Evolutionary conservation across 2,888 invertebrate genomes (phyloP).

Genomic region (Leucophenga maculata): DNA sequence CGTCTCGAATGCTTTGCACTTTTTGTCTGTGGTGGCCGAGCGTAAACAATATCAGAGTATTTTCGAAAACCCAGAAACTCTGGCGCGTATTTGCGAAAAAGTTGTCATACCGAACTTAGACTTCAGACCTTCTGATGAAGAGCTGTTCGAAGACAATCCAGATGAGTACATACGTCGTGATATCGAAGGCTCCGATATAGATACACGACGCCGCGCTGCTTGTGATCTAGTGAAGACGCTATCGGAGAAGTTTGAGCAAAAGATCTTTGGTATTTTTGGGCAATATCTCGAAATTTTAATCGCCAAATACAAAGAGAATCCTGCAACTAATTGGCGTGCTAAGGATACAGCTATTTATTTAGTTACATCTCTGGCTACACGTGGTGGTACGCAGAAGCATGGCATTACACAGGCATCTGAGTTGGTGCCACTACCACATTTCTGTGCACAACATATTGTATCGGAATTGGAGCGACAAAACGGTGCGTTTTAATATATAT

Average conservation of each 20-base stretch:
- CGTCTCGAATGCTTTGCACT: conserved; percentile 96
- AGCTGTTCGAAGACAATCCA: conserved; percentile 97
- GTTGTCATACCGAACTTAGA: conserved; percentile 99
- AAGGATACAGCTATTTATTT: conserved; percentile 97
- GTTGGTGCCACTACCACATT: conserved; percentile 90
- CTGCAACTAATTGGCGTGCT: conserved; percentile 87
- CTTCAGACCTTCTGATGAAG: conserved; percentile 94
- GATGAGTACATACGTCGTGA: conserved; percentile 97
- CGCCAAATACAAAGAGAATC: conserved; percentile 83
- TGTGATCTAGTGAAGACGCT: conserved; percentile 96
- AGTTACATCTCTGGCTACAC: conserved; percentile 93
- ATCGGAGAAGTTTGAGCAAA: conserved; percentile 88
- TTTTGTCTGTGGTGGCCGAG: conserved; percentile 94
- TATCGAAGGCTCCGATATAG: conserved; percentile 98
- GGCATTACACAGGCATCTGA: conserved; percentile 94
- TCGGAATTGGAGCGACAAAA: conserved; percentile 86
- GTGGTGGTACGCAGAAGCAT: conserved; percentile 89
- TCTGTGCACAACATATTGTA: conserved; percentile 88
- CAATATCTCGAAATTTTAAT: conserved; percentile 80
- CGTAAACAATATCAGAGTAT: conserved; percentile 88
- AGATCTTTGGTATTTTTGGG: conserved; percentile 90
- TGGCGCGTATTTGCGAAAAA: conserved; percentile 95
- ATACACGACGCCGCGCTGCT: conserved; percentile 95
- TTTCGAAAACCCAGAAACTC: conserved; percentile 89
- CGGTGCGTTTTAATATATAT: conserved; percentile 72